These are phyloP conservation scores for Lasioglossum oenotherae DNA, from an alignment of 2,888 invertebrate species.

Conservation along the genomic window DNA sequence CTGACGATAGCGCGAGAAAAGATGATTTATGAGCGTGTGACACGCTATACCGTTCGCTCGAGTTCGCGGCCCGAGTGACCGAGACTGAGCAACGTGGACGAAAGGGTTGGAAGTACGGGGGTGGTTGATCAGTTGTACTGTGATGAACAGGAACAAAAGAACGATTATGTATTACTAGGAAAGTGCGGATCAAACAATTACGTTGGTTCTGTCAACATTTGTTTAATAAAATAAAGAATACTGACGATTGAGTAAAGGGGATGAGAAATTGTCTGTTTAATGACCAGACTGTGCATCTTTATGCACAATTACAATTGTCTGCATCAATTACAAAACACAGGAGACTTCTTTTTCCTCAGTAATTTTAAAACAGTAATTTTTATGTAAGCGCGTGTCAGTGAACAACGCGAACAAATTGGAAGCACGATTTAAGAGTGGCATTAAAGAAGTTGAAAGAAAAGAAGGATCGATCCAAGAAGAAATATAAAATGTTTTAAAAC, in stretches of 20 bases:
- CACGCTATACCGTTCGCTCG: slow-evolving; percentile 75
- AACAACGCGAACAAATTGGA: background rate
- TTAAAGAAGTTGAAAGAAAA: background rate
- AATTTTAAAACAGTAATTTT: too few species aligned
- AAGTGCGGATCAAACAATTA: background rate
- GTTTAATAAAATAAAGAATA: background rate
- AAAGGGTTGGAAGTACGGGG: background rate
- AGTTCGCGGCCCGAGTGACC: slow-evolving; percentile 52
- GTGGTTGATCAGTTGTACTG: background rate
- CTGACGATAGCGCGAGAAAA: slow-evolving; percentile 75
- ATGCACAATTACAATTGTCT: background rate
- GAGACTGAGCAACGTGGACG: slow-evolving; percentile 32
- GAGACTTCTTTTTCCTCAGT: too few species aligned
- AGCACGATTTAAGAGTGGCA: background rate
- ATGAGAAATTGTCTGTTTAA: too few species aligned
- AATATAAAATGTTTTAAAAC: background rate
- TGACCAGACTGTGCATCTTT: background rate
- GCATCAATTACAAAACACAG: background rate
- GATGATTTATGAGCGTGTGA: slow-evolving; percentile 79
- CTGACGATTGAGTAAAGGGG: background rate
- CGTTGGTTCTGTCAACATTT: background rate
- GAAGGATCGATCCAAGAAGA: background rate
- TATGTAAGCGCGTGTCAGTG: too few species aligned
- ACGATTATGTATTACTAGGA: background rate
- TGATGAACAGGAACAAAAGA: background rate